These are phyloP conservation scores for Chrysocyon brachyurus DNA, from an alignment of 2,797 vertebrate genomes.

Conservation along the genomic window DNA sequence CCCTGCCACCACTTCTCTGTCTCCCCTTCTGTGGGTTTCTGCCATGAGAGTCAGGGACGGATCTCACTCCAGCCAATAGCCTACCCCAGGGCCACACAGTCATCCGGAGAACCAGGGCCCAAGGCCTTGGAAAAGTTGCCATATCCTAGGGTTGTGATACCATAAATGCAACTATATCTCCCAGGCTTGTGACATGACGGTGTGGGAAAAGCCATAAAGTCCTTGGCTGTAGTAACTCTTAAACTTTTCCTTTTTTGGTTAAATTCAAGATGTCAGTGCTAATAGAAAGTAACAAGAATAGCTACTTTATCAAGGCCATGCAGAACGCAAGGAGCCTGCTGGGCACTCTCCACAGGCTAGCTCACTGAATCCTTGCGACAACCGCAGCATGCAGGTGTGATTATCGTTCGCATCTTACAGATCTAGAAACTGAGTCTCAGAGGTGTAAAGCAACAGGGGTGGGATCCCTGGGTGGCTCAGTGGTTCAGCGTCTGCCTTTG, in stretches of 20 bases:
- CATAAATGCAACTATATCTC: neutral
- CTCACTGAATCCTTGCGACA: neutral
- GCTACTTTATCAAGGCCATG: neutral
- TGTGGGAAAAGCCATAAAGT: neutral
- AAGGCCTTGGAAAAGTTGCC: neutral
- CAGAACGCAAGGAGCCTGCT: neutral
- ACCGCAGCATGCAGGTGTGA: neutral
- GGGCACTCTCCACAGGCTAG: neutral
- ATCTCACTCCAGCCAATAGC: neutral
- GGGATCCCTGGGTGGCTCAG: no score
- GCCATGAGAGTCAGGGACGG: neutral
- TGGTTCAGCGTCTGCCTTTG: no score
- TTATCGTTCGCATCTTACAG: neutral
- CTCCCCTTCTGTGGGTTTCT: neutral
- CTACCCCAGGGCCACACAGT: neutral
- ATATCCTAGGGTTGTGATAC: neutral
- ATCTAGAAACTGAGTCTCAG: conserved; percentile 24
- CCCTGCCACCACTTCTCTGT: neutral
- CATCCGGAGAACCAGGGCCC: neutral
- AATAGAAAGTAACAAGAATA: neutral
- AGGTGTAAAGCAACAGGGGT: neutral
- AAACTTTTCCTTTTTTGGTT: neutral
- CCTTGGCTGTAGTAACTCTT: neutral
- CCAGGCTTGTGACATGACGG: neutral
- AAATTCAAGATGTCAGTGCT: neutral